phyloP scores from a whole-genome alignment of 2,797 vertebrate genomes.

The Pseudochirops corinnae region DNA sequence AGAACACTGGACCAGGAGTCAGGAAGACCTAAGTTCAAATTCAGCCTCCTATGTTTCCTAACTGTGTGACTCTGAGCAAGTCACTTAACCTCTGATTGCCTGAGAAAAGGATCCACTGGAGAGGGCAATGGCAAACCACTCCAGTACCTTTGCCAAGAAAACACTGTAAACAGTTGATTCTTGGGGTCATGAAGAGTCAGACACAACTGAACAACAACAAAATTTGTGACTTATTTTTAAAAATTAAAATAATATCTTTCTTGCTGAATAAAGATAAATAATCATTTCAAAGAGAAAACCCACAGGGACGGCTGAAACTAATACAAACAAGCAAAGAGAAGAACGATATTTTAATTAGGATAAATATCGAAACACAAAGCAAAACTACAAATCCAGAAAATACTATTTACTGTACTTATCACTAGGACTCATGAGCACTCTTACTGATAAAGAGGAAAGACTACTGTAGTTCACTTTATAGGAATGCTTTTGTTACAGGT shows the following conservation, averaged over 20 bases:
- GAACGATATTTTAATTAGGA: background rate
- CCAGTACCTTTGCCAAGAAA: background rate
- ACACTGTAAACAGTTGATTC: background rate
- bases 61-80: background rate
- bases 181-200: background rate
- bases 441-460: background rate
- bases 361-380: background rate
- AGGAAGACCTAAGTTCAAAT: background rate
- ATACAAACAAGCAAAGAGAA: background rate
- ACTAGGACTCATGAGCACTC: background rate
- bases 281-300: background rate
- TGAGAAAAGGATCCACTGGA: background rate
- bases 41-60: background rate
- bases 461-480: background rate
- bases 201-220: background rate
- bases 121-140: background rate
- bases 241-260: background rate
- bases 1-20: background rate
- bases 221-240: background rate
- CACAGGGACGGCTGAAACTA: background rate
- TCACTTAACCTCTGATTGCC: background rate
- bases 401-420: background rate
- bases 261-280: background rate
- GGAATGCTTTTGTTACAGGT: background rate
- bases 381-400: background rate